phyloP scores from a whole-genome alignment of 2,797 vertebrate genomes.

The Epinephelus malabaricus region DNA sequence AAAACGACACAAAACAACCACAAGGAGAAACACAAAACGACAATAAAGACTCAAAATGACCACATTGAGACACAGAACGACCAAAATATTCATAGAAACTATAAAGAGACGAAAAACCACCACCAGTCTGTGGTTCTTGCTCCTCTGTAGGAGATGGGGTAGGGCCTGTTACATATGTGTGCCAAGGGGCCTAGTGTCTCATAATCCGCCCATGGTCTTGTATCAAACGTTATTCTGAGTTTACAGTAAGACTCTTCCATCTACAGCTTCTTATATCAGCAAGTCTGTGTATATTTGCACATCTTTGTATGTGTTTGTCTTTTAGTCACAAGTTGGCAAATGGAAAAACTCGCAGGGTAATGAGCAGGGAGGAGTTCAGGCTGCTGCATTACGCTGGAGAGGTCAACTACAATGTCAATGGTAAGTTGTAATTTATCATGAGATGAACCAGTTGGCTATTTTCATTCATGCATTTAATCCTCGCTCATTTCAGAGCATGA shows the following conservation, averaged over 20 bases:
- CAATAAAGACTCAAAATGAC: too few species aligned
- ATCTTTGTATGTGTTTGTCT: constrained; percentile 28
- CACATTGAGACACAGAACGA: too few species aligned
- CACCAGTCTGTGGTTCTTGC: too few species aligned
- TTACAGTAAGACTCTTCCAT: not conserved
- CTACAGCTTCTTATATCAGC: not conserved
- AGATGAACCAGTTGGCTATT: not conserved
- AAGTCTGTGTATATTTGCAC: not conserved
- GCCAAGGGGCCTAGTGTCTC: too few species aligned
- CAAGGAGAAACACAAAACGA: too few species aligned
- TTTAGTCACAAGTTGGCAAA: constrained; percentile 96
- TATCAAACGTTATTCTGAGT: not conserved
- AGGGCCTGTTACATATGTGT: too few species aligned
- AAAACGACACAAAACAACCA: too few species aligned
- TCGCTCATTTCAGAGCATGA: constrained; percentile 3
- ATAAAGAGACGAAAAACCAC: too few species aligned
- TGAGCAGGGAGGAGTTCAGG: constrained; percentile 95
- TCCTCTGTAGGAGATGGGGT: too few species aligned
- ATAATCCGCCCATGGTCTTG: too few species aligned
- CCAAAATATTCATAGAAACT: too few species aligned
- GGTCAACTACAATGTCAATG: constrained; percentile 95
- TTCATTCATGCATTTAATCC: constrained; percentile 15
- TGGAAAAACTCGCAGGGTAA: constrained; percentile 93
- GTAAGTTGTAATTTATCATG: constrained; percentile 76
- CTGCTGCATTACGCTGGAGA: constrained; percentile 97